These are phyloP conservation scores for Glaucidium brasilianum DNA, from an alignment of 2,113 vertebrate genomes.

Conservation along the genomic window DNA sequence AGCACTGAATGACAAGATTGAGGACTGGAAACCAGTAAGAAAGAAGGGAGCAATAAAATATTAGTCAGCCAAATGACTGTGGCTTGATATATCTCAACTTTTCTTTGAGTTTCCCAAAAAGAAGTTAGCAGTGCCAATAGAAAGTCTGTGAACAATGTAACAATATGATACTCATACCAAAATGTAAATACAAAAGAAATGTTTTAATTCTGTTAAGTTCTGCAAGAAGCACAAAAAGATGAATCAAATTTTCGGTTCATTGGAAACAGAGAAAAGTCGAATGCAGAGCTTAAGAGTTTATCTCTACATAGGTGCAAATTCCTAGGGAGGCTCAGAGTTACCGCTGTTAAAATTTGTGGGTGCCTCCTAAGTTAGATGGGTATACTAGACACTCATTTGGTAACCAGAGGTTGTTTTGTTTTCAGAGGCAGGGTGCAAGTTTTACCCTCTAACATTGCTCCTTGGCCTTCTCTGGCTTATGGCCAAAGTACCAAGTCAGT, in stretches of 20 bases:
- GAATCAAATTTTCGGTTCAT: slow-evolving; percentile 39
- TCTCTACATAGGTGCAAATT: neutral
- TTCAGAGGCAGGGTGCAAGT: neutral
- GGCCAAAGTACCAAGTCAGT: neutral
- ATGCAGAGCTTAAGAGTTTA: neutral
- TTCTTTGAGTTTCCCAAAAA: slow-evolving; percentile 68
- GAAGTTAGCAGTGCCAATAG: slow-evolving; percentile 56
- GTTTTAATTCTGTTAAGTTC: neutral
- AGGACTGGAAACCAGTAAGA: neutral
- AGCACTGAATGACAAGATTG: neutral
- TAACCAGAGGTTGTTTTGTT: neutral
- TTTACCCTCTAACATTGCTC: neutral
- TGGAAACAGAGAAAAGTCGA: slow-evolving; percentile 53
- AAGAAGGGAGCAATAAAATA: slow-evolving; percentile 15
- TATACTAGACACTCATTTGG: neutral
- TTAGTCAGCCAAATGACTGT: slow-evolving; percentile 37
- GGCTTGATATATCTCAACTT: slow-evolving; percentile 60
- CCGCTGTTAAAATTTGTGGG: neutral
- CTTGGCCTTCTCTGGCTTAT: neutral
- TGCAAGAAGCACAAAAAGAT: slow-evolving; percentile 48
- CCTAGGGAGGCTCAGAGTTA: neutral
- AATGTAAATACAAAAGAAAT: slow-evolving; percentile 68
- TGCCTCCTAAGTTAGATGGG: neutral
- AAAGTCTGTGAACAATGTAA: slow-evolving; percentile 63
- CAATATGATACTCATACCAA: slow-evolving; percentile 53